Percentiles rank a stretch among this genome's conserved stretches.
Evolutionary conservation across 1,140 invertebrate genomes (phyloP).

Genomic region (Ostrea denselamellosa): DNA sequence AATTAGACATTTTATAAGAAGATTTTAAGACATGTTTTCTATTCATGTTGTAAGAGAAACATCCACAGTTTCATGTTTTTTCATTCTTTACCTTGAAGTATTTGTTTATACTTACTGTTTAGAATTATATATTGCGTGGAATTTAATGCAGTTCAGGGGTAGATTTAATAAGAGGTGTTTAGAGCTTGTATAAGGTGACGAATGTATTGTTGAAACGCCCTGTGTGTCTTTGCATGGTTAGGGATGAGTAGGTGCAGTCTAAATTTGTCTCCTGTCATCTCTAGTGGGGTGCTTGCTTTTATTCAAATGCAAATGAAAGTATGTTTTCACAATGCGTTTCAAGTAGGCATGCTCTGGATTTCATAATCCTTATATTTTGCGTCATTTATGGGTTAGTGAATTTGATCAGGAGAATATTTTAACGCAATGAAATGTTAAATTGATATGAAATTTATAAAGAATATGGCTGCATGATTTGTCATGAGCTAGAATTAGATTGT

Average conservation of each 20-base stretch:
- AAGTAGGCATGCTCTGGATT: background rate
- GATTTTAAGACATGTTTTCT: too few relatives aligned
- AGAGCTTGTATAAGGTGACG: background rate
- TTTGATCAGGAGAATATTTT: background rate
- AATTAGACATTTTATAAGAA: too few relatives aligned
- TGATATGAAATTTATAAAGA: background rate
- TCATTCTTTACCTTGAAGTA: background rate
- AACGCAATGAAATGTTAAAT: background rate
- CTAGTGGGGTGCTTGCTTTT: background rate
- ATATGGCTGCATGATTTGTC: background rate
- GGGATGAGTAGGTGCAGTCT: background rate
- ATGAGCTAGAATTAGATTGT: background rate
- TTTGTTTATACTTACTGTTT: background rate
- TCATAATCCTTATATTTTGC: background rate
- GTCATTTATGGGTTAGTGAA: background rate
- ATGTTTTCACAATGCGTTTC: background rate
- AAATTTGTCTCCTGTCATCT: background rate
- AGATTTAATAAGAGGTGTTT: background rate
- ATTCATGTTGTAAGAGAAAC: too few relatives aligned
- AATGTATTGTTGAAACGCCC: background rate
- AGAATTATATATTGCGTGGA: background rate
- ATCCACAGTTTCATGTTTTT: too few relatives aligned
- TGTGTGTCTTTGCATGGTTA: background rate
- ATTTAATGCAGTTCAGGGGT: background rate
- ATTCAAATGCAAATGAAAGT: conserved; percentile 26